These are phyloP conservation scores for Gallinago paraguaiae DNA, from an alignment of 2,113 vertebrate genomes.

Conservation along the genomic window DNA sequence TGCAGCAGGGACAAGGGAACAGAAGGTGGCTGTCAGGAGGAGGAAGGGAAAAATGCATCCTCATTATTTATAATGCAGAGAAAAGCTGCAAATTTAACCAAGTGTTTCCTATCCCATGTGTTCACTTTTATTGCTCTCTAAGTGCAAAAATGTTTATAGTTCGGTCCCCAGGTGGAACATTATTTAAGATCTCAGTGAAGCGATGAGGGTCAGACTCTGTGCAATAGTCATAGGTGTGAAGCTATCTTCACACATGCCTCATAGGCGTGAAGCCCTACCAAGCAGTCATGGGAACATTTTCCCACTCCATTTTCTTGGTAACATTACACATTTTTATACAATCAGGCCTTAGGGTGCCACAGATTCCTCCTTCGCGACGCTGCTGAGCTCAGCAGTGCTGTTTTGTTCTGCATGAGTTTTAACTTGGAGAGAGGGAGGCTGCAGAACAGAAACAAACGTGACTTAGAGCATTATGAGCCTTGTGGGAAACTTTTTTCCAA, in stretches of 20 bases:
- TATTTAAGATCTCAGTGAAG: constrained; percentile 26
- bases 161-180: constrained; percentile 19
- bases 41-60: background rate
- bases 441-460: background rate
- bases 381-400: constrained; percentile 24
- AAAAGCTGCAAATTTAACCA: constrained; percentile 31
- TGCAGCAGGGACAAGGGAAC: background rate
- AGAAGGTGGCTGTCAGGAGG: constrained; percentile 23
- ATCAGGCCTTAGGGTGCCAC: constrained; percentile 18
- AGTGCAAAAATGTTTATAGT: constrained; percentile 36
- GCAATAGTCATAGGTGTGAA: background rate
- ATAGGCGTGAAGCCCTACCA: background rate
- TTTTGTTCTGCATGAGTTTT: constrained; percentile 30
- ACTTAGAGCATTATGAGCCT: background rate
- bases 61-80: background rate
- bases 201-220: background rate
- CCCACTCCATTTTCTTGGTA: background rate
- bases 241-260: background rate
- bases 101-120: constrained; percentile 2
- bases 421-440: background rate
- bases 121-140: constrained; percentile 13
- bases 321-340: constrained; percentile 29
- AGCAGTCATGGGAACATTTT: constrained; percentile 2
- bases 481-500: constrained; percentile 31
- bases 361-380: background rate